phyloP scores from a whole-genome alignment of 2,113 vertebrate species.

The Sardina pilchardus region DNA sequence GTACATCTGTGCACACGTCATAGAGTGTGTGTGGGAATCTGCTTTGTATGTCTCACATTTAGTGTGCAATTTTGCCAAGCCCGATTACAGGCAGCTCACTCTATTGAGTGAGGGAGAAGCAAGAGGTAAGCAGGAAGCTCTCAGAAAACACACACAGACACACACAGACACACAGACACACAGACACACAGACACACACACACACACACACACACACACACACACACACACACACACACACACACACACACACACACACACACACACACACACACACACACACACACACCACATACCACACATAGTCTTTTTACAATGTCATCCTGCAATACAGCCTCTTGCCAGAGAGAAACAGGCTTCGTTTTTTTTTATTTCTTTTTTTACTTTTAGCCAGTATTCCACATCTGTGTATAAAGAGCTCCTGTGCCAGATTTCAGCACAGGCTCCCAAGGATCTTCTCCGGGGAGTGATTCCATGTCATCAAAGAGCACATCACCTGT shows the following conservation, averaged over 20 bases:
- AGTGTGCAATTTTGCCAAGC: not conserved
- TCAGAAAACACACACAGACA: not conserved
- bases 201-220: not conserved
- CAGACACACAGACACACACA: not conserved
- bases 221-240: not conserved
- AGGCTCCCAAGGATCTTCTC: slow-evolving; percentile 25
- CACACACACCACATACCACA: not conserved
- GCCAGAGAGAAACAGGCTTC: not conserved
- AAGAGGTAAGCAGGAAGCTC: not conserved
- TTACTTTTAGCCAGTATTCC: not conserved
- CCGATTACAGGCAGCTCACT: not conserved
- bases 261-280: not conserved
- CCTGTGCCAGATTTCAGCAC: not conserved
- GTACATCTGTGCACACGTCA: not conserved
- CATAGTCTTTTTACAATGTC: not conserved
- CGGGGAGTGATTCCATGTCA: slow-evolving; percentile 36
- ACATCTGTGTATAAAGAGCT: not conserved
- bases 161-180: not conserved
- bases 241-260: not conserved
- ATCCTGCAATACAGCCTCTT: not conserved
- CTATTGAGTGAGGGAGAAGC: not conserved
- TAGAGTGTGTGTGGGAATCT: not conserved
- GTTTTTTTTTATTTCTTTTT: no score
- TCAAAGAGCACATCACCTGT: slow-evolving; percentile 39
- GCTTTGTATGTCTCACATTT: not conserved